Base-by-base conservation (phyloP, 2,888 invertebrate species). In the Mylabris sibirica region DNA sequence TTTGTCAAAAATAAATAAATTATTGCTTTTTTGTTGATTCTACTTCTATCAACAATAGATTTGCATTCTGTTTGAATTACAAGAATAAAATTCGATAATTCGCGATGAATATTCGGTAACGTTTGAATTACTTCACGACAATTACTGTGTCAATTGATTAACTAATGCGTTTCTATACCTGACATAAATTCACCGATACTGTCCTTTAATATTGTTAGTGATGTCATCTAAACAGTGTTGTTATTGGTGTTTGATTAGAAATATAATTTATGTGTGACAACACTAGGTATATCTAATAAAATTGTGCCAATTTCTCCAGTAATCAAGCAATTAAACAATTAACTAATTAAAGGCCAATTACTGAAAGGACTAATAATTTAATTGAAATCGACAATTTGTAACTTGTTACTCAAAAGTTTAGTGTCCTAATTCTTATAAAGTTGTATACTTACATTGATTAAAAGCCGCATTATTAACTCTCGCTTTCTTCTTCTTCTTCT, bases 141-240 rank as follows among this genome's bases (percentile, higher is more conserved):
- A 41, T 14, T 20, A 49, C 20, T 22, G 9, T 11, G 9, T 49
- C 49, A 49, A 22, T 49, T 49, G 49, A 49, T 49, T 49, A 11
- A 49, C 2, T 6, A 49, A 9, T 49, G 41, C 3, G 20, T 49
- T 49, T 49, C 11, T 20, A 3, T 2, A 20, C 5, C 4, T 44
- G 41, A 11, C 41, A 44, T 44, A 6, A 17, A n/a, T 44, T 44
- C 3, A 44, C n/a, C n/a, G n/a, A 20, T 9, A 20, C 9, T 49
- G 49, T 49, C 49, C 1, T 49, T 49, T 30, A 30, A 30, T 30
- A 30, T 30, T 22, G 17, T 20, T 11, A 22, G 44, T 67, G 67
- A 67, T 64, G 61, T 61, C 61, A 68, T 59, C 62, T 65, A 68
- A 49, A 61, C 62, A n/a, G n/a, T n/a, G n/a, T n/a, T 59, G 60